Percentiles rank a stretch among this genome's conserved stretches.
Conservation (phyloP, 2,113 vertebrate genomes). For the Strigops habroptila region DNA sequence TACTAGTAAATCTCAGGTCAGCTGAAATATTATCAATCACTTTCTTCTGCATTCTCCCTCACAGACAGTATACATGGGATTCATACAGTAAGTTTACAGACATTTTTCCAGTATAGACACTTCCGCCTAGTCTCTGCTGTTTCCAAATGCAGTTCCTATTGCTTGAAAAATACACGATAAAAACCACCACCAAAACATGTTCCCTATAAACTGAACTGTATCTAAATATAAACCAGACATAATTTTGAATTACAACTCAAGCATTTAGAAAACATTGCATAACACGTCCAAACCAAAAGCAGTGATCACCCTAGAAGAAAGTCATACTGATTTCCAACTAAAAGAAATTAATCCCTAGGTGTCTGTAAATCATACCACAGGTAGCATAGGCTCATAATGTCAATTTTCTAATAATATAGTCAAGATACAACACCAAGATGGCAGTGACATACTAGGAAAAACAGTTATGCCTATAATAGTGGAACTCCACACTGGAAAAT, state of each 20-base stretch:
- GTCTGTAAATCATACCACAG: not conserved
- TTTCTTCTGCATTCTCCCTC: not conserved
- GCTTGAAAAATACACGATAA: not conserved
- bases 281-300: not conserved
- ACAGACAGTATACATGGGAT: not conserved
- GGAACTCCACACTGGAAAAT: not conserved
- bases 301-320: not conserved
- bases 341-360: not conserved
- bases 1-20: not conserved
- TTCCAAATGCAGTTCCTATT: not conserved
- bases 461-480: accelerated
- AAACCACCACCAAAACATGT: not conserved
- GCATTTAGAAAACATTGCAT: not conserved
- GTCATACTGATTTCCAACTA: not conserved
- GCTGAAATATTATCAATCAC: not conserved
- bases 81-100: not conserved
- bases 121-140: not conserved
- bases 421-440: not conserved
- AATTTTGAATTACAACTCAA: not conserved
- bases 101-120: not conserved
- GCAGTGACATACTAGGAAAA: not conserved
- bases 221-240: not conserved
- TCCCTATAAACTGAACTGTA: not conserved
- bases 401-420: not conserved
- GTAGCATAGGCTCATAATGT: not conserved